Base-by-base conservation (phyloP, 2,888 invertebrate genomes). In the Andrena chrysosceles region DNA sequence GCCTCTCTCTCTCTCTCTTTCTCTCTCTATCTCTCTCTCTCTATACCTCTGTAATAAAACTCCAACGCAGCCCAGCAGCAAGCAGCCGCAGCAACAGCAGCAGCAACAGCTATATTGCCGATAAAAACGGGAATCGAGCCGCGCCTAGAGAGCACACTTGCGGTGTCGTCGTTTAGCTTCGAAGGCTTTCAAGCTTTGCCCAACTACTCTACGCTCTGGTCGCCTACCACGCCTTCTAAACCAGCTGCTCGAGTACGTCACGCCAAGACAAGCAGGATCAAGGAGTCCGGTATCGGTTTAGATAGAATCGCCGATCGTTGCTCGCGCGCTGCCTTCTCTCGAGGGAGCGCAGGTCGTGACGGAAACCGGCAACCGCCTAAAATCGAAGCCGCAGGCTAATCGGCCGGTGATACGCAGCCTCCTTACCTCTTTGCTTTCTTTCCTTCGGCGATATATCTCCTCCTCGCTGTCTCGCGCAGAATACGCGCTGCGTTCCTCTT, bases 121-220 rank as follows among this genome's bases (percentile, higher is more conserved):
- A 80, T 59, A 63, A 26, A 52, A 52, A 20, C 52, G 56, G 23
- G 54, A 26, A 56, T 23, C 56, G 10, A 56, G 56, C 66, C 72
- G 62, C 82, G 66, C 66, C 75, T 81, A 79, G 72, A 87, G 75
- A 84, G 77, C 77, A 79, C 60, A 64, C 60, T 74, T 62, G 71
- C 68, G 88, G 75, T 56, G 56, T 78, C 88, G 79, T 84, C 87
- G 86, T 88, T 84, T 74, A 84, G 87, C 86, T 87, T 87, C 84
- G 84, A 77, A 85, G 81, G 88, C 88, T 86, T 85, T 70, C 81
- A 87, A 87, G 87, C 88, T 88, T 87, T 84, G 87, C 84, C 64
- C 84, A 31, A 83, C 71, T 81, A 83, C 83, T 52, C n/a, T 59
- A 85, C 76, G 59, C 69, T 72, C 76, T 26, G 62, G 77, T 71